phyloP scores from a whole-genome alignment of 2,113 vertebrate genomes.

The human region DNA sequence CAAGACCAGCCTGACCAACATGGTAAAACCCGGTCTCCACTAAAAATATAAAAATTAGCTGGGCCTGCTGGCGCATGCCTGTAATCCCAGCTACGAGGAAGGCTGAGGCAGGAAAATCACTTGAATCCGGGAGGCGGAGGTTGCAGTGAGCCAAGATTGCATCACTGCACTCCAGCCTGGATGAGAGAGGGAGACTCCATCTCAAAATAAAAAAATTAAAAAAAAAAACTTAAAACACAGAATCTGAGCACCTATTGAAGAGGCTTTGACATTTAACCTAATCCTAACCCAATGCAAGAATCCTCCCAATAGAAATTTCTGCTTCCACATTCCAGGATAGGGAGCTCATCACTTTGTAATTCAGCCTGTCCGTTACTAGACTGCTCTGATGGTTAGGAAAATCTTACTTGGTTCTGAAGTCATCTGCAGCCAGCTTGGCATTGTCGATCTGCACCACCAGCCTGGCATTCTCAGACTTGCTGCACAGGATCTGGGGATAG shows the following conservation, averaged over 20 bases:
- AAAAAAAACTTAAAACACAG: background rate
- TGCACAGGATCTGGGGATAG: conserved; percentile 63
- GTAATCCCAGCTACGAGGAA: too few species aligned
- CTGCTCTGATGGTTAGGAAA: background rate
- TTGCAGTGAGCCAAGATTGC: too few species aligned
- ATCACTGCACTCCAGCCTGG: too few species aligned
- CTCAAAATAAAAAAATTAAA: too few species aligned
- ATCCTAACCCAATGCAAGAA: background rate
- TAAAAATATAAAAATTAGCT: too few species aligned
- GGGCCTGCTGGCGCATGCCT: too few species aligned
- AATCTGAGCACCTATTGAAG: background rate
- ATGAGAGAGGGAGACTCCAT: too few species aligned
- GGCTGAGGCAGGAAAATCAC: too few species aligned
- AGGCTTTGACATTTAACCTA: background rate
- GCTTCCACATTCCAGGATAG: background rate
- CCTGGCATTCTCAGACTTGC: conserved; percentile 72
- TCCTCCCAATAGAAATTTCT: background rate
- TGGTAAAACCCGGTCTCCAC: too few species aligned
- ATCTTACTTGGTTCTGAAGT: conserved; percentile 80
- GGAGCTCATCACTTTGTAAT: background rate
- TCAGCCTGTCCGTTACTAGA: background rate
- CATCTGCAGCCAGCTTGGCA: conserved; percentile 76
- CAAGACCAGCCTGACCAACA: too few species aligned
- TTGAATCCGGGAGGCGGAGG: too few species aligned
- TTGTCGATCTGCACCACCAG: conserved; percentile 75